Base-by-base conservation (phyloP, 1,140 invertebrate genomes). In the Cherax quadricarinatus region DNA sequence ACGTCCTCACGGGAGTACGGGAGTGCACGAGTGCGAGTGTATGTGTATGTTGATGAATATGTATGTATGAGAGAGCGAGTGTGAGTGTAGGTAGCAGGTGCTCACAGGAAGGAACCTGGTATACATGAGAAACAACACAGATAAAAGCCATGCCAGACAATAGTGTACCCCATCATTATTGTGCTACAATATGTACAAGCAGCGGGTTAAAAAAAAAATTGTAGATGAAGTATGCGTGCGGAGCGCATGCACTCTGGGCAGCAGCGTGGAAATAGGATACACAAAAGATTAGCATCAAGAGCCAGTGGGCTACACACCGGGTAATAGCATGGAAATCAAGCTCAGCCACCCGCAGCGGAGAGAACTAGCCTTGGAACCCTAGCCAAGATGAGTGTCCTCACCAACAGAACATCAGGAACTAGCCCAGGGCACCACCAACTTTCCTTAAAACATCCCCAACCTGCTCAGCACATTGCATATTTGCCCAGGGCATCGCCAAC, bases 311-410 rank as follows among this genome's bases (percentile, higher is more conserved):
- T 66, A 75, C 70, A 30, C 70, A 75, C 14, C 62, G 4, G 62
- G 62, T 66, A 66, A 66, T 30, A 75, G 24, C 70, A 30, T 75
- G 70, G 70, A 30, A 75, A 75, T 75, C 70, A 75, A 75, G 24
- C 24, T 6, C 70, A 75, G 70, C 12, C 70, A 75, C n/a, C 24
- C n/a, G 70, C 70, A 30, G 70, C n/a, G 70, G 70, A 70, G 70
- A 30, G 70, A 30, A 75, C 24, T 21, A 10, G 70, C 70, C 70
- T 12, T 18, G 12, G 24, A 75, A 30, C 70, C 70, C 70, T 30
- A 6, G 24, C 0, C 70, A 75, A 30, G 70, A 75, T n/a, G 70
- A 30, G 7, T n/a, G 70, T 75, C 70, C 70, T 66, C 62, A 66
- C 62, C 14, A 66, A 18, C 1, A 66, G 62, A 66, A 6, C 62